Base-by-base conservation (phyloP, 2,888 invertebrate species). In the Neria commutata region DNA sequence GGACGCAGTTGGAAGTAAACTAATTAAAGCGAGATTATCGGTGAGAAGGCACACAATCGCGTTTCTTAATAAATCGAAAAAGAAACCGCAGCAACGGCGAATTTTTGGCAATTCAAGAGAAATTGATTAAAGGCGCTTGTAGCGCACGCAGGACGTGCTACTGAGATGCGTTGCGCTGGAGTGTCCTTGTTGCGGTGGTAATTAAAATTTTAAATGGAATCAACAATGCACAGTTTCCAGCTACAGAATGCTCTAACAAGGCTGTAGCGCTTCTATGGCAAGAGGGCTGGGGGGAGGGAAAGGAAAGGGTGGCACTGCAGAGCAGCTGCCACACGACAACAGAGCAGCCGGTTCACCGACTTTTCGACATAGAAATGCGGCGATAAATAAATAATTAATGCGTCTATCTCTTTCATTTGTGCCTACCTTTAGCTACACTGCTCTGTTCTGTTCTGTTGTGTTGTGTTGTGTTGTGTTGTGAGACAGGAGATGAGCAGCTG, bases 331-430 rank as follows among this genome's bases (percentile, higher is more conserved):
- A 53, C 25, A 56, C 57, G 64, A 57, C 58, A 54, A 50, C 55
- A 47, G 52, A 42, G 53, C 55, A 14, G 21, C 64, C 70, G 67
- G 75, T 75, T 76, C 75, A 73, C 63, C 68, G 74, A 73, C 75
- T 69, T 71, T 73, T 73, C 64, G 69, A 64, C 69, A 62, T 64
- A 67, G 65, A 68, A 69, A 70, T 67, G 66, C n/a, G n/a, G n/a
- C 67, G 69, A 74, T 74, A 74, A 71, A 75, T 77, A 71, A 77
- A 75, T 75, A 76, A 77, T 75, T 77, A 76, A 77, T 75, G 68
- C 66, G 67, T 67, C 74, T 71, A 75, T 74, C 72, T 72, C 72
- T 71, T 71, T 70, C 73, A 72, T 74, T 74, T 73, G 69, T 72
- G 67, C 69, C 69, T 73, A 70, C 71, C 70, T 70, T 67, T 17